Conservation (phyloP, 2,888 invertebrate genomes). For the Melinaea menophilus region DNA sequence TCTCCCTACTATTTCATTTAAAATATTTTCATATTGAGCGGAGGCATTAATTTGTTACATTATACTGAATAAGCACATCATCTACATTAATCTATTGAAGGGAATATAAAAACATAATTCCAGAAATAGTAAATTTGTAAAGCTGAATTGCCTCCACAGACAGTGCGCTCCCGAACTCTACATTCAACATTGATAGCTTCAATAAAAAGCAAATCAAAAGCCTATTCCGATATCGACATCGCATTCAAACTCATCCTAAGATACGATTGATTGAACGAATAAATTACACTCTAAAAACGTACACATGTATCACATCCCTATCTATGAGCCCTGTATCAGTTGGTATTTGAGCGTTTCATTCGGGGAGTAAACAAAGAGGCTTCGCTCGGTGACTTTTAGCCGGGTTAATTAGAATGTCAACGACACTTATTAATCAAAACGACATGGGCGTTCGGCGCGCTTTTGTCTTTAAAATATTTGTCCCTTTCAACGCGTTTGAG, state of each 20-base stretch:
- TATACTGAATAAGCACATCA: not conserved
- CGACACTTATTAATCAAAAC: slow-evolving; percentile 72
- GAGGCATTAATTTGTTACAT: not conserved
- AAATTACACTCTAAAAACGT: slow-evolving; percentile 9
- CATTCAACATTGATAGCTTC: slow-evolving; percentile 7
- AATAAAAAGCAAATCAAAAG: slow-evolving; percentile 18
- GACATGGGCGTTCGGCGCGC: slow-evolving; percentile 33
- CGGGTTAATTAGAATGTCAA: slow-evolving; percentile 75
- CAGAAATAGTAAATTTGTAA: slow-evolving; percentile 1
- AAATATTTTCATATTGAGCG: not conserved
- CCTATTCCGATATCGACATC: slow-evolving; percentile 7
- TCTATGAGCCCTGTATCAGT: slow-evolving; percentile 26
- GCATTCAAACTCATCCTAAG: slow-evolving; percentile 11
- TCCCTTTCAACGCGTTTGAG: slow-evolving; percentile 27
- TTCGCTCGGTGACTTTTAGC: slow-evolving; percentile 62
- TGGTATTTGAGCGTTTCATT: slow-evolving; percentile 55
- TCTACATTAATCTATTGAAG: not conserved
- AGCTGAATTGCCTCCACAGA: not conserved
- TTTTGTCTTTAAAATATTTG: slow-evolving; percentile 33
- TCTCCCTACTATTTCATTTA: not conserved
- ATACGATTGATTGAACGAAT: slow-evolving; percentile 27
- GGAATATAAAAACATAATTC: not conserved
- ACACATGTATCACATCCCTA: slow-evolving; percentile 13
- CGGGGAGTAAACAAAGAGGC: slow-evolving; percentile 57
- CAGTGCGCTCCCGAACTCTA: slow-evolving; percentile 1